Conservation (phyloP, 2,797 vertebrate species). For the Mus spretus region DNA sequence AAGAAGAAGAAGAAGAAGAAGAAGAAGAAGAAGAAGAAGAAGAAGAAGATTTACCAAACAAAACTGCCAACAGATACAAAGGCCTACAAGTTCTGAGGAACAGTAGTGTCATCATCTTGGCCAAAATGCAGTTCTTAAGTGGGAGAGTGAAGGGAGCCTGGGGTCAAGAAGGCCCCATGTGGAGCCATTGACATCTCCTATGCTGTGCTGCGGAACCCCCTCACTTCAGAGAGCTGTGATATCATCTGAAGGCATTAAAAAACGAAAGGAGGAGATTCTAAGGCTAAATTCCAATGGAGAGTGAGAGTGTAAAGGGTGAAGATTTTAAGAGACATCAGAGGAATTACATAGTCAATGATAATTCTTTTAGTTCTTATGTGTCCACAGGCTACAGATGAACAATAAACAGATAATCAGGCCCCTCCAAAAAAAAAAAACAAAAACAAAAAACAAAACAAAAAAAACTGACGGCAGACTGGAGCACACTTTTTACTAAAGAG, state of each 20-base stretch:
- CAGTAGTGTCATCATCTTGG: neutral
- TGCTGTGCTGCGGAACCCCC: too few species aligned
- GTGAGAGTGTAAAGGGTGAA: neutral
- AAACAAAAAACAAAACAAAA: neutral
- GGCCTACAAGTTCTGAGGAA: neutral
- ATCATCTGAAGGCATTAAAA: neutral
- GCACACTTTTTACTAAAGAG: neutral
- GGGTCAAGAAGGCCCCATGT: neutral
- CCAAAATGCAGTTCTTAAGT: neutral
- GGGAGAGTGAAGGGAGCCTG: neutral
- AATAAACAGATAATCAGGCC: neutral
- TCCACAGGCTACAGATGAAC: neutral
- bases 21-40: too few species aligned
- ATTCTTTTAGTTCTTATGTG: neutral
- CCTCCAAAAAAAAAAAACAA: neutral
- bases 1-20: too few species aligned
- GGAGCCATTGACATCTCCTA: neutral
- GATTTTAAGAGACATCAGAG: too few species aligned
- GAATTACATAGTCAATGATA: neutral
- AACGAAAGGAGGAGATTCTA: neutral
- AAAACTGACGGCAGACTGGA: neutral
- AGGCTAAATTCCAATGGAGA: neutral
- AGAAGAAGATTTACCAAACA: neutral
- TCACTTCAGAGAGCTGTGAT: neutral
- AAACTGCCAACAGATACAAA: neutral